These are phyloP conservation scores for Erithacus rubecula DNA, from an alignment of 2,797 vertebrate genomes.

Conservation along the genomic window DNA sequence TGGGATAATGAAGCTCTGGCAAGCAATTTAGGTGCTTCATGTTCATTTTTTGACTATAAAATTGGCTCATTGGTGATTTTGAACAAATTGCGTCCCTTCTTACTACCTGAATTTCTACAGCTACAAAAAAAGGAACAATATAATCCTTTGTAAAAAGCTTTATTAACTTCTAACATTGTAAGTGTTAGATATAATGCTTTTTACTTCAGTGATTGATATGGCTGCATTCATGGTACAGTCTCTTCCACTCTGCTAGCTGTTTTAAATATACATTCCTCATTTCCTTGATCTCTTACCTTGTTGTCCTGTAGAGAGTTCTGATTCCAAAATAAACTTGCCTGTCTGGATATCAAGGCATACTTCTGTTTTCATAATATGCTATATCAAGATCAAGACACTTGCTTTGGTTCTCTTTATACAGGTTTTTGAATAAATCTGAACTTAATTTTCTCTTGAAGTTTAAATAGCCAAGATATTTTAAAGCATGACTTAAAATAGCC, in stretches of 20 bases:
- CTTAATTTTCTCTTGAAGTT: conserved; percentile 56
- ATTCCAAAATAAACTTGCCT: conserved; percentile 40
- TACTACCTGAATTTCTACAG: not conserved
- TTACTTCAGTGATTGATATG: not conserved
- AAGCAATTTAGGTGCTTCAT: not conserved
- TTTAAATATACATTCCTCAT: conserved; percentile 18
- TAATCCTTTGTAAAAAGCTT: not conserved
- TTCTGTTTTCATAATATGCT: conserved; percentile 33
- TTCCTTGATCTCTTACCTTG: conserved; percentile 46
- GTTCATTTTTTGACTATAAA: not conserved
- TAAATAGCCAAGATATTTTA: conserved; percentile 24
- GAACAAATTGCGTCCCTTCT: not conserved
- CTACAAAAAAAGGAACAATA: not conserved
- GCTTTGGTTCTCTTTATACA: conserved; percentile 10
- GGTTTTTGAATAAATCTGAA: conserved; percentile 32
- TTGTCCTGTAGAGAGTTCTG: not conserved
- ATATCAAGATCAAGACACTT: conserved; percentile 19
- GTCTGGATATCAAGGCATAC: conserved; percentile 19
- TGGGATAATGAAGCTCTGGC: not conserved
- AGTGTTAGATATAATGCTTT: not conserved
- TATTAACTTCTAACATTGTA: not conserved
- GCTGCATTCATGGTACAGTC: not conserved
- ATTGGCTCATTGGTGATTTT: not conserved
- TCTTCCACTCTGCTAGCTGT: not conserved
- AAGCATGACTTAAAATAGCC: conserved; percentile 12